Percentiles rank a stretch among this genome's conserved stretches.
Evolutionary conservation across 1,140 invertebrate species (phyloP).

Genomic region (Rhizoglyphus robini): DNA sequence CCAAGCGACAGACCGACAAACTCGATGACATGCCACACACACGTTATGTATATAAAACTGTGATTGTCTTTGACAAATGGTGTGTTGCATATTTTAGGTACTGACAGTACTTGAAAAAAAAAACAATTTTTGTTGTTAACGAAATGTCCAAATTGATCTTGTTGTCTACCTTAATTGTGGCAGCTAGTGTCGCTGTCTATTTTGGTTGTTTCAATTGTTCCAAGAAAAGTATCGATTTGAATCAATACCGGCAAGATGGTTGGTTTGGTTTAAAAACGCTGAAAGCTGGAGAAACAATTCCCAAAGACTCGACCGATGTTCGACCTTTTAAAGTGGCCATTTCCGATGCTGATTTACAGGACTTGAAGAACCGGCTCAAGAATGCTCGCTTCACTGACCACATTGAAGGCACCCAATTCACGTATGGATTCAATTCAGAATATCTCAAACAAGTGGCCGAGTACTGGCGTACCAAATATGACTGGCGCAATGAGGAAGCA

Average conservation of each 20-base stretch:
- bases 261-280: not conserved
- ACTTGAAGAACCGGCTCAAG: constrained; percentile 22
- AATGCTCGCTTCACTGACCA: constrained; percentile 31
- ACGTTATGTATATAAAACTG: no score
- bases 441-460: constrained; percentile 53
- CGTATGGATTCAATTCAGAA: constrained; percentile 60
- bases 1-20: no score
- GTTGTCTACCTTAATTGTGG: no score
- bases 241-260: not conserved
- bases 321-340: constrained; percentile 20
- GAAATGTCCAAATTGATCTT: no score
- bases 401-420: constrained; percentile 48
- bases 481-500: constrained; percentile 52
- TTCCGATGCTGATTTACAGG: constrained; percentile 18
- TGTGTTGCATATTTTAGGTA: no score
- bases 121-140: no score
- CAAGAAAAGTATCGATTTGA: not conserved
- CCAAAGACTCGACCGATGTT: constrained; percentile 17
- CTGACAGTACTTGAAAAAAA: no score
- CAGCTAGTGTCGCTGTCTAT: no score
- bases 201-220: no score
- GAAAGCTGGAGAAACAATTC: not conserved
- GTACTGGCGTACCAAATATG: constrained; percentile 57
- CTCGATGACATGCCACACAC: no score
- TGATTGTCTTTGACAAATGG: no score